Base-by-base conservation (phyloP, 2,797 vertebrate genomes). In the Numenius phaeopus region DNA sequence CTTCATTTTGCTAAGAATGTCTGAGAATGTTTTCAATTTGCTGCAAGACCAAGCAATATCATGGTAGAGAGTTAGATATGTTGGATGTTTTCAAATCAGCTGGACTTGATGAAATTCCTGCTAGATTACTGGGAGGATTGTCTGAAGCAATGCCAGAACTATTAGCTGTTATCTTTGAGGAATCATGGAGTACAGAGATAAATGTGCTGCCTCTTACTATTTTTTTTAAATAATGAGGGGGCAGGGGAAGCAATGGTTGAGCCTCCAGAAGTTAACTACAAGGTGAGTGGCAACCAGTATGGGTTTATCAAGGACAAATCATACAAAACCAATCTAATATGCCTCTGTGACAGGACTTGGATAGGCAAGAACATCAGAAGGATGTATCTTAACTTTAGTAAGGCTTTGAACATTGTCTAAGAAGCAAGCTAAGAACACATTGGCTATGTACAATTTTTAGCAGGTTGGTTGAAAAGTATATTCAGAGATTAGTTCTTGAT, bases 51-150 rank as follows among this genome's bases (percentile, higher is more conserved):
- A 62, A 84, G 67, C 13, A 94, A 58, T 84, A 76, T 65, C 50
- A 62, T 58, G 24, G 70, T 57, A 91, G 73, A 87, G 24, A 64
- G 21, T 89, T 84, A 79, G 84, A 81, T 78, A 32, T 40, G 58
- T 24, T 91, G 72, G 39, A 62, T 73, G 39, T 52, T 96, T 96
- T 94, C 42, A 90, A 82, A 96, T 96, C 81, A 82, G 89, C 55
- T 95, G 91, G 58, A 89, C 73, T 92, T 92, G 81, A 87, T 87
- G 83, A 94, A 90, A 92, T 92, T 94, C 71, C 77, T 92, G 39
- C 34, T 62, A 76, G 40, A 88, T 73, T 71, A 16, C 72, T 58
- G 66, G 46, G 57, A 94, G 50, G 50, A 47, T 22, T 78, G 42
- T 84, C 80, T 94, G 93, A 93, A 94, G 87, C 30, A 72, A 62